These are phyloP conservation scores for Neoseiulus cucumeris DNA, from an alignment of 1,140 invertebrate species.

Conservation along the genomic window DNA sequence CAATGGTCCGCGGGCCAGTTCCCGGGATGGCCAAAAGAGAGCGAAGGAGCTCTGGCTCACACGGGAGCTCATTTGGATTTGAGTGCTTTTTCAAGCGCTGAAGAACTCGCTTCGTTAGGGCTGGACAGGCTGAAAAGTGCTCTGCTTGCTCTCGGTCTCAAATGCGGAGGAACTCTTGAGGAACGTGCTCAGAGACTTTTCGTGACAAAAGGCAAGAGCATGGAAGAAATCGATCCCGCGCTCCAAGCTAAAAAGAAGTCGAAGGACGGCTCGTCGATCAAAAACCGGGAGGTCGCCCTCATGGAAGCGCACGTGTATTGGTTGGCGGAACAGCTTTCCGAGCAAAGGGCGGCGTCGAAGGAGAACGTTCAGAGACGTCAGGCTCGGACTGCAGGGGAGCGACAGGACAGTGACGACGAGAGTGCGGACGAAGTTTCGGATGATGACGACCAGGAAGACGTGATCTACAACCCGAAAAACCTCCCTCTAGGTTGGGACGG, in stretches of 20 bases:
- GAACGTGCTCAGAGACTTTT: slow-evolving; percentile 89
- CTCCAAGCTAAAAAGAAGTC: slow-evolving; percentile 66
- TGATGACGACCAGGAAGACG: slow-evolving; percentile 64
- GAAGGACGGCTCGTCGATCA: slow-evolving; percentile 35
- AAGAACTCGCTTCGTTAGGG: slow-evolving; percentile 87
- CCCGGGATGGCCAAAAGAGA: slow-evolving; percentile 93
- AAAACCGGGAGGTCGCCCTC: slow-evolving; percentile 22
- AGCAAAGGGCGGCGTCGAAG: slow-evolving; percentile 69
- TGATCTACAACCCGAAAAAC: slow-evolving; percentile 98
- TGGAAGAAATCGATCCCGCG: slow-evolving; percentile 56
- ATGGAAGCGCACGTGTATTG: slow-evolving; percentile 67
- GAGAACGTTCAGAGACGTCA: slow-evolving; percentile 97
- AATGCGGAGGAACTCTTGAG: slow-evolving; percentile 91
- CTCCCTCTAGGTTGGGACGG: slow-evolving; percentile 97
- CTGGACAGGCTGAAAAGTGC: slow-evolving; percentile 92
- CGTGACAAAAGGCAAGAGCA: slow-evolving; percentile 77
- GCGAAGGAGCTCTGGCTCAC: slow-evolving; percentile 70
- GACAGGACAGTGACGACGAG: slow-evolving; percentile 76
- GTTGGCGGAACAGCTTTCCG: slow-evolving; percentile 55
- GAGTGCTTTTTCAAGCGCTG: slow-evolving; percentile 82
- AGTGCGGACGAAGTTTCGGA: slow-evolving; percentile 47
- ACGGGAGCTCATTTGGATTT: slow-evolving; percentile 88
- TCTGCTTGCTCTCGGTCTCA: slow-evolving; percentile 84
- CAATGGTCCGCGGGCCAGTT: slow-evolving; percentile 75
- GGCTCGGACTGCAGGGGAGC: slow-evolving; percentile 80